Percentiles rank a stretch among this genome's conserved stretches.
Conservation (phyloP, 1,140 invertebrate species). For the Linepithema humile region DNA sequence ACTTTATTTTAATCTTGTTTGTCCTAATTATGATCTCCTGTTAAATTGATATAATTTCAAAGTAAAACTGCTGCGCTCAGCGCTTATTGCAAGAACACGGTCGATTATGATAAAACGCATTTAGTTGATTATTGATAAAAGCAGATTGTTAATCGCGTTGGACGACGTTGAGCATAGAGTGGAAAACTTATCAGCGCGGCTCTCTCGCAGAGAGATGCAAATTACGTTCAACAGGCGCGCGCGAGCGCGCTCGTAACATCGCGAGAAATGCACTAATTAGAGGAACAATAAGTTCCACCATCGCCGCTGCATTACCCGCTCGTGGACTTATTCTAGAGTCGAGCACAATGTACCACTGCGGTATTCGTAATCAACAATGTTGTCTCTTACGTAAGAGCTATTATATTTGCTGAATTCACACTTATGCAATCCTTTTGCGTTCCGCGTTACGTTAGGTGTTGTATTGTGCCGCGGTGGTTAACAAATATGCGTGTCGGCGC, state of each 20-base stretch:
- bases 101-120: neutral
- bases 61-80: neutral
- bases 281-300: constrained; percentile 46
- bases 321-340: constrained; percentile 16
- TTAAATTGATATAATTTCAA: neutral
- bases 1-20: neutral
- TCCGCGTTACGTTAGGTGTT: constrained; percentile 14
- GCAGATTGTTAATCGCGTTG: neutral
- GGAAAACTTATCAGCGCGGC: neutral
- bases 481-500: constrained; percentile 20
- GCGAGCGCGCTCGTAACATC: constrained; percentile 18
- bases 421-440: constrained; percentile 31
- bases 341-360: constrained; percentile 18
- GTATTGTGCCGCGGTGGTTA: constrained; percentile 30
- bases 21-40: neutral
- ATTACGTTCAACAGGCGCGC: constrained; percentile 26
- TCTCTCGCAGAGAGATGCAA: neutral
- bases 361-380: constrained; percentile 43
- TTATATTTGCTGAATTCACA: neutral
- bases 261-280: constrained; percentile 39
- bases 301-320: neutral
- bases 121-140: constrained; percentile 13
- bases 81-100: neutral
- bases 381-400: constrained; percentile 33
- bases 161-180: neutral